These are phyloP conservation scores for Pachyseris speciosa DNA, from an alignment of 64 coral and sea anemone genomes.

Conservation along the genomic window DNA sequence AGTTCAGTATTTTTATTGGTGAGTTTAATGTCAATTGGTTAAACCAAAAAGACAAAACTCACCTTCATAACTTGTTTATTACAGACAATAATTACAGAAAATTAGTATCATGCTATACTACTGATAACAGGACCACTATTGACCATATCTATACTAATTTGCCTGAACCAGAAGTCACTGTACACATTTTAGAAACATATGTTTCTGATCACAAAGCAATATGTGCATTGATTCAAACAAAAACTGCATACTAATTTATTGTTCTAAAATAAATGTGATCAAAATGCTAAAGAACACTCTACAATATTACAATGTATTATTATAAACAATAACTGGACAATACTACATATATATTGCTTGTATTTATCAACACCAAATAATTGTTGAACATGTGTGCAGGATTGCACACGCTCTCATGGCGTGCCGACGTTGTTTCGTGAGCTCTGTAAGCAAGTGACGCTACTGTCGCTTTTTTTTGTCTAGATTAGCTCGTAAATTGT, in stretches of 20 bases:
- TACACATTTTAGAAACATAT: conserved; percentile 41
- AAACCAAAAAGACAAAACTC: conserved; percentile 1
- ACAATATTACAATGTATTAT: background rate
- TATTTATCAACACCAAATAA: too few relatives aligned
- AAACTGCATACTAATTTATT: conserved; percentile 1
- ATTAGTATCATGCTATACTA: conserved; percentile 31
- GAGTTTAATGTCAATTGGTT: conserved; percentile 61
- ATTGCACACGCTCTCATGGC: too few relatives aligned
- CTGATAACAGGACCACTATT: conserved; percentile 26
- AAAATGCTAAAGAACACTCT: too few relatives aligned
- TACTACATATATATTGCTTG: conserved; percentile 1
- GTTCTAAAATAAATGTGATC: background rate
- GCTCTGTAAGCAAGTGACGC: too few relatives aligned
- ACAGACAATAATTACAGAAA: conserved; percentile 23
- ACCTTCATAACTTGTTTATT: conserved; percentile 49
- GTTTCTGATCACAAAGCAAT: conserved; percentile 37
- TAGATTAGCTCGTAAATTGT: too few relatives aligned
- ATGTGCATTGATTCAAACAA: background rate
- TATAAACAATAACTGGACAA: background rate
- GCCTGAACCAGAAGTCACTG: background rate
- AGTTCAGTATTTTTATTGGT: conserved; percentile 24
- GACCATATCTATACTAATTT: conserved; percentile 62
- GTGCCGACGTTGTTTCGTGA: too few relatives aligned
- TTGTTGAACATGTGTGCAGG: too few relatives aligned
- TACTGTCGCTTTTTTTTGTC: too few relatives aligned